These are phyloP conservation scores for Acestrorhynchus altus DNA, from an alignment of 2,797 vertebrate species.

Conservation along the genomic window DNA sequence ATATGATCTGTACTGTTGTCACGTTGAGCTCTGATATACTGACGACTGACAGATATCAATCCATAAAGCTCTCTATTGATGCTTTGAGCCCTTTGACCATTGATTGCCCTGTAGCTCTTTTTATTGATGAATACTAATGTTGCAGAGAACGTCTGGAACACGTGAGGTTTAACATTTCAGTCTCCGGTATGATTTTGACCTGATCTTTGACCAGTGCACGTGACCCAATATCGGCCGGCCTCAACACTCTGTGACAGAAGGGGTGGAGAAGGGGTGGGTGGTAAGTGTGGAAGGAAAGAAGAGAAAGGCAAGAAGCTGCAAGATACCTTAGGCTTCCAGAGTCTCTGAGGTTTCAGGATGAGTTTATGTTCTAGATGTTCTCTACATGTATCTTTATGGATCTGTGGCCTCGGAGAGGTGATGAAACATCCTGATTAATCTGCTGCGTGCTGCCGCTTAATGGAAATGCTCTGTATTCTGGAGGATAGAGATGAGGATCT, in stretches of 20 bases:
- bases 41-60: neutral
- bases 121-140: constrained; percentile 8
- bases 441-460: neutral
- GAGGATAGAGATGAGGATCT: neutral
- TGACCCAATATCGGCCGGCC: neutral
- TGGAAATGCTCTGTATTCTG: neutral
- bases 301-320: neutral
- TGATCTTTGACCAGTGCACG: neutral
- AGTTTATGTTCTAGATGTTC: neutral
- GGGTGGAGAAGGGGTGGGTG: neutral
- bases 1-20: neutral
- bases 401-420: neutral
- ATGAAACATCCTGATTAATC: neutral
- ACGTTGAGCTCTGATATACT: neutral
- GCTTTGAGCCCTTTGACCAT: neutral
- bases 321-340: neutral
- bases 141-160: neutral
- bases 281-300: neutral
- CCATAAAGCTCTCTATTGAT: neutral
- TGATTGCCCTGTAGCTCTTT: neutral
- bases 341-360: neutral
- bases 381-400: neutral
- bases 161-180: constrained; percentile 2
- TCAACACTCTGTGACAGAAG: neutral
- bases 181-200: neutral